These are phyloP conservation scores for Cotesia glomerata DNA, from an alignment of 1,140 invertebrate species.

Conservation along the genomic window DNA sequence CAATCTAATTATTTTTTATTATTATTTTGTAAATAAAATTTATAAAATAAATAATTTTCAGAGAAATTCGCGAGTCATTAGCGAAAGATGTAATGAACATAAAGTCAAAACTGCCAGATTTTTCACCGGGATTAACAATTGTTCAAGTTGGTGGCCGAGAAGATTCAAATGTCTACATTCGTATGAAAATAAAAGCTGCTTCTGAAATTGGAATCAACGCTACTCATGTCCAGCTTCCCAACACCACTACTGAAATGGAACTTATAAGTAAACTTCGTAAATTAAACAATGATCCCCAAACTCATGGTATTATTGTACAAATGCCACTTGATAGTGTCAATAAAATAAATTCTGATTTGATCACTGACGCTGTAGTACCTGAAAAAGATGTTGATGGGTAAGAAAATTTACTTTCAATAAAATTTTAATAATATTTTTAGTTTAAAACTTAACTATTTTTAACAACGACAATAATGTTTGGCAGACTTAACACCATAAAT, in stretches of 20 bases:
- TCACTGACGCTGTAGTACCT: conserved; percentile 86
- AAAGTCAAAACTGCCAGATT: conserved; percentile 67
- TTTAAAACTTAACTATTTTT: conserved; percentile 10
- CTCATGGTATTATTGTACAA: conserved; percentile 98
- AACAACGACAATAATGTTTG: conserved; percentile 31
- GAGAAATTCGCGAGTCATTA: conserved; percentile 77
- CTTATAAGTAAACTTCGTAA: conserved; percentile 75
- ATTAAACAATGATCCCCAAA: conserved; percentile 81
- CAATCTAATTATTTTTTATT: too few relatives aligned
- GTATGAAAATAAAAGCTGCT: conserved; percentile 94
- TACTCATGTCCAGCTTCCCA: conserved; percentile 81
- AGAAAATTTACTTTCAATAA: conserved; percentile 30
- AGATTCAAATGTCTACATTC: conserved; percentile 99
- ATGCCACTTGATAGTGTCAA: conserved; percentile 89
- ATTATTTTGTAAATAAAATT: background rate
- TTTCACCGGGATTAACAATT: conserved; percentile 79
- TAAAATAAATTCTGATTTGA: conserved; percentile 82
- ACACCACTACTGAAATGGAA: conserved; percentile 83
- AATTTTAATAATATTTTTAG: too few relatives aligned
- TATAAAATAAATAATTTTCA: conserved; percentile 48
- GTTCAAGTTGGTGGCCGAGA: conserved; percentile 91
- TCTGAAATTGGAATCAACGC: conserved; percentile 88
- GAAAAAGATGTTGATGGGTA: conserved; percentile 96
- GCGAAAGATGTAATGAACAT: conserved; percentile 71
- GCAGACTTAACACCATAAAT: conserved; percentile 86